phyloP scores from a whole-genome alignment of 1,140 invertebrate genomes.

The Diorhabda carinulata region DNA sequence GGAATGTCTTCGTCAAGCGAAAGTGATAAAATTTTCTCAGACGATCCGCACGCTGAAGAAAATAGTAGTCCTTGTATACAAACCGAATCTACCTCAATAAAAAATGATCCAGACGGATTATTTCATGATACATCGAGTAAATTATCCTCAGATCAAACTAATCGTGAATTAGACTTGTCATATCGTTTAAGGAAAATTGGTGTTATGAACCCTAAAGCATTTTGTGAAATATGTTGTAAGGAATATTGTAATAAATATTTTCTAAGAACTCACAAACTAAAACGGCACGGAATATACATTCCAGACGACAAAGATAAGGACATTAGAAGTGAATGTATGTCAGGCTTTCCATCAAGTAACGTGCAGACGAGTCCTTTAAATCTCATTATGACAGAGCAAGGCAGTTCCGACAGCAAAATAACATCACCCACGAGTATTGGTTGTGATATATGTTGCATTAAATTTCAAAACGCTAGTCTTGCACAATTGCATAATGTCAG shows the following conservation, averaged over 20 bases:
- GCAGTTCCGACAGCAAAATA: slow-evolving; percentile 40
- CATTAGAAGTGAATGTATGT: slow-evolving; percentile 46
- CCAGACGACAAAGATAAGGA: slow-evolving; percentile 54
- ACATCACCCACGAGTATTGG: slow-evolving; percentile 47
- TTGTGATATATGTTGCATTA: slow-evolving; percentile 46
- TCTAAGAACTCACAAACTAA: slow-evolving; percentile 84
- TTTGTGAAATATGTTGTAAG: slow-evolving; percentile 92
- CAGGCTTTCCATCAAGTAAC: slow-evolving; percentile 47
- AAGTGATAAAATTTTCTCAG: slow-evolving; percentile 32
- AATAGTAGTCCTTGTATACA: slow-evolving; percentile 39
- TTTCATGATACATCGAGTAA: slow-evolving; percentile 39
- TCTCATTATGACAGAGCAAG: slow-evolving; percentile 56
- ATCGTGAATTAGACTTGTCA: slow-evolving; percentile 54
- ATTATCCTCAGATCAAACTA: slow-evolving; percentile 40
- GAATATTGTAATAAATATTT: slow-evolving; percentile 96
- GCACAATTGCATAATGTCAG: slow-evolving; percentile 50
- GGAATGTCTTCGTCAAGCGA: slow-evolving; percentile 36
- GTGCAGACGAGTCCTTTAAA: slow-evolving; percentile 61
- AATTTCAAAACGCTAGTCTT: slow-evolving; percentile 48
- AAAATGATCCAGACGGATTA: slow-evolving; percentile 39
- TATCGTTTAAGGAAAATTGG: slow-evolving; percentile 71
- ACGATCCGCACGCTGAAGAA: slow-evolving; percentile 32
- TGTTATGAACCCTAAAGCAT: slow-evolving; percentile 81
- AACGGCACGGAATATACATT: slow-evolving; percentile 69
- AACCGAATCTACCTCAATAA: slow-evolving; percentile 42